Conservation (phyloP, 2,888 invertebrate genomes). For the Eristalis arbustorum region DNA sequence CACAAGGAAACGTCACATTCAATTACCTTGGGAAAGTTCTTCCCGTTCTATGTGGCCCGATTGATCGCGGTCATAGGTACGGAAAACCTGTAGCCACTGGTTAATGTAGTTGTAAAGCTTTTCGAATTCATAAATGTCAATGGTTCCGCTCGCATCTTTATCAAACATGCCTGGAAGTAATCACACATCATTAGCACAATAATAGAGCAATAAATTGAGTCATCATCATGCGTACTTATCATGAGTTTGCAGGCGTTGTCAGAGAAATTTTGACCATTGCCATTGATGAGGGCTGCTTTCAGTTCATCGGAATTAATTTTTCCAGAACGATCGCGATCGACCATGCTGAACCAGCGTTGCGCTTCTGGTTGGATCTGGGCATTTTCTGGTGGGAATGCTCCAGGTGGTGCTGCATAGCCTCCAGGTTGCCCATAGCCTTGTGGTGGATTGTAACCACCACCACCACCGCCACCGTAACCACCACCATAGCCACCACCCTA, state of each 20-base stretch:
- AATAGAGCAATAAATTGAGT: slow-evolving; percentile 48
- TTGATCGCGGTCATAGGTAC: slow-evolving; percentile 91
- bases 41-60: slow-evolving; percentile 91
- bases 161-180: slow-evolving; percentile 89
- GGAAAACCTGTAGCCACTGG: slow-evolving; percentile 92
- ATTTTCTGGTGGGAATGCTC: slow-evolving; percentile 80
- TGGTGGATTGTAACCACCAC: slow-evolving; percentile 74
- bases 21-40: slow-evolving; percentile 87
- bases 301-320: slow-evolving; percentile 89
- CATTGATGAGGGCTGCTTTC: slow-evolving; percentile 90
- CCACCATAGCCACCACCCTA: slow-evolving; percentile 67
- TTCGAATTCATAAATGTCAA: slow-evolving; percentile 91
- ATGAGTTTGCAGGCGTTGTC: slow-evolving; percentile 91
- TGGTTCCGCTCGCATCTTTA: slow-evolving; percentile 90
- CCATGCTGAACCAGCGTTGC: slow-evolving; percentile 91
- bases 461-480: slow-evolving; percentile 62
- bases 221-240: slow-evolving; percentile 82
- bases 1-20: neutral
- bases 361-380: slow-evolving; percentile 86
- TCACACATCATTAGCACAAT: slow-evolving; percentile 15
- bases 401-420: slow-evolving; percentile 77
- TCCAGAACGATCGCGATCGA: slow-evolving; percentile 92
- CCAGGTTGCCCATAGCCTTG: slow-evolving; percentile 71
- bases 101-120: slow-evolving; percentile 93
- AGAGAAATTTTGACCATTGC: slow-evolving; percentile 87